Base-by-base conservation (phyloP, 2,113 vertebrate species). In the Centropus bengalensis region DNA sequence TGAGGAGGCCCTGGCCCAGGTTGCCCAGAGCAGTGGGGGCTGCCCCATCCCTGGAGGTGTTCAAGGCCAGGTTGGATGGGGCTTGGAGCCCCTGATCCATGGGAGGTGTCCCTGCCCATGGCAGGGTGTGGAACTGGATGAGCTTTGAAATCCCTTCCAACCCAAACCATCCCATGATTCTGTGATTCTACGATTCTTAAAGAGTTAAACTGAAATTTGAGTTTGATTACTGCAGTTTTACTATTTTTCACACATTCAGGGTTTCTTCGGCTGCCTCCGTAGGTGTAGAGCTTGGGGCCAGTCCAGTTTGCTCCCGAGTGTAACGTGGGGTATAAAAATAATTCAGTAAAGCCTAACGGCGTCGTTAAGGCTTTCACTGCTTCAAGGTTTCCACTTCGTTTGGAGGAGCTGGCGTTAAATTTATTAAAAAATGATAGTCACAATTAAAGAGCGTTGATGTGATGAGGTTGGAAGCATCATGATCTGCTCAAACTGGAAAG, bases 201-300 rank as follows among this genome's bases (percentile, higher is more conserved):
- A 70, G 81, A 62, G 30, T 84, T 75, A 70, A 47, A 47, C 22
- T 45, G 38, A 55, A 82, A 23, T 23, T 14, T 55, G 52, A 68
- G 78, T 82, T 79, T 44, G n/a, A 47, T 94, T 83, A 83, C 33
- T 77, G 71, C 26, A 4, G 86, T 49, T 62, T 0, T 8, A 2
- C 11, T 30, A 2, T 4, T 86, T 73, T 54, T 83, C 4, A 6
- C 2, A 2, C 0, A 0, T 22, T 1, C 5, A 13, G 49, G 20
- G 14, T 54, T 81, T 66, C 76, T 75, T 17, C 5, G 2, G 10
- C 74, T 89, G 56, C 69, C 23, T 38, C 26, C 10, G 1, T 6
- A 33, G 19, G 2, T 45, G 40, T 54, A 16, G 47, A 70, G 38
- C 66, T 42, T 45, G 60, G 19, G 55, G 22, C 20, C 23, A 11